phyloP scores from a whole-genome alignment of 2,113 vertebrate genomes.

The Terrapene triunguis region DNA sequence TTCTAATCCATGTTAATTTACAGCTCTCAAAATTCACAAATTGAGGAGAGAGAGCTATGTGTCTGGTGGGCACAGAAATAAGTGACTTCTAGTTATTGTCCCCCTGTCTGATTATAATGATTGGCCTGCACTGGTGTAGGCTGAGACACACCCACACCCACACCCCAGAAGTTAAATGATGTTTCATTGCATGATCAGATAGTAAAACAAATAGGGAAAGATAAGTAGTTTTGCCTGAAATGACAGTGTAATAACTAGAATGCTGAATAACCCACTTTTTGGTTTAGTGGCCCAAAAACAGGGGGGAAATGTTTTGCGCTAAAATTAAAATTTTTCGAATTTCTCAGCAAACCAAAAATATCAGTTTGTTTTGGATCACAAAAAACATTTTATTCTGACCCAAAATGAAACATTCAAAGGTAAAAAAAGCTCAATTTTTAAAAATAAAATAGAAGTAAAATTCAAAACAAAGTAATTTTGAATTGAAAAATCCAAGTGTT shows the following conservation, averaged over 20 bases:
- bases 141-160: too few relatives aligned
- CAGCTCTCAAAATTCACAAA: not conserved
- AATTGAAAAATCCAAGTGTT: not conserved
- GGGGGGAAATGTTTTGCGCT: not conserved
- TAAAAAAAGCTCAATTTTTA: too few relatives aligned
- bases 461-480: not conserved
- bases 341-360: not conserved
- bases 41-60: not conserved
- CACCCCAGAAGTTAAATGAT: not conserved
- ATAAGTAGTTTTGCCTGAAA: not conserved
- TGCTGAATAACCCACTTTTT: not conserved
- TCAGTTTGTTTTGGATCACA: not conserved
- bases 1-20: not conserved
- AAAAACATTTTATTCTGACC: not conserved
- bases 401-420: not conserved
- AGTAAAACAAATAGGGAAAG: not conserved
- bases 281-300: not conserved
- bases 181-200: not conserved
- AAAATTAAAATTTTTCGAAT: not conserved
- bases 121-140: not conserved
- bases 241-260: not conserved
- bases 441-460: not conserved
- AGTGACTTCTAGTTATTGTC: not conserved
- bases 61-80: not conserved
- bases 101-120: not conserved